These are phyloP conservation scores for Xyliphius kryptos DNA, from an alignment of 2,113 vertebrate genomes.

Conservation along the genomic window DNA sequence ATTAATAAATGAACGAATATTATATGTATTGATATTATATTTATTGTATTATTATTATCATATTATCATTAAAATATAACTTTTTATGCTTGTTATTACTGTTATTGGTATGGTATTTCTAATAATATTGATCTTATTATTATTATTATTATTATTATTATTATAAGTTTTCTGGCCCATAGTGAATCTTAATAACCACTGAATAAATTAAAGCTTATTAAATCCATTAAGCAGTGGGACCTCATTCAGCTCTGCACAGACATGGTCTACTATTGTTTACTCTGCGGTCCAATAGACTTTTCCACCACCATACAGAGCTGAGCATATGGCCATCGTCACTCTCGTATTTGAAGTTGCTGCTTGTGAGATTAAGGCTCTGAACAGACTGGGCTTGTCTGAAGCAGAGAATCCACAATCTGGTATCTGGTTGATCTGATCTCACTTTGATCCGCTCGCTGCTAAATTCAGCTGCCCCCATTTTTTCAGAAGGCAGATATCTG, in stretches of 20 bases:
- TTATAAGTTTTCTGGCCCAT: too few relatives aligned
- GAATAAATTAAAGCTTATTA: too few relatives aligned
- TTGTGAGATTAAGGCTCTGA: conserved; percentile 1
- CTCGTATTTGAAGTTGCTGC: neutral
- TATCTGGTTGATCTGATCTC: neutral
- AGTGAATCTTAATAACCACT: too few relatives aligned
- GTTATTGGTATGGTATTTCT: too few relatives aligned
- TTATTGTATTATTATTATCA: too few relatives aligned
- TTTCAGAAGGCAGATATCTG: neutral
- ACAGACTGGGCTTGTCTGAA: conserved; percentile 5
- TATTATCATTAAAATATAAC: too few relatives aligned
- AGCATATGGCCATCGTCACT: conserved; percentile 11
- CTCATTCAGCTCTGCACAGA: neutral
- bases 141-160: too few relatives aligned
- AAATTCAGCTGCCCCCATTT: conserved; percentile 2
- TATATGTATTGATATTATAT: too few relatives aligned
- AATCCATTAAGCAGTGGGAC: too few relatives aligned
- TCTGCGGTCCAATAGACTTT: neutral
- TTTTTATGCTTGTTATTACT: too few relatives aligned
- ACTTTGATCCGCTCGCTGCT: conserved; percentile 2
- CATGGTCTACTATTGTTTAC: neutral
- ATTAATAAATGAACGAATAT: too few relatives aligned
- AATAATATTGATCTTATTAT: too few relatives aligned
- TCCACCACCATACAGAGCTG: neutral
- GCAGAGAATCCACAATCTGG: neutral